Percentiles rank a stretch among this genome's conserved stretches.
Evolutionary conservation across 2,888 invertebrate species (phyloP).

Genomic region (Ectemnius continuus): DNA sequence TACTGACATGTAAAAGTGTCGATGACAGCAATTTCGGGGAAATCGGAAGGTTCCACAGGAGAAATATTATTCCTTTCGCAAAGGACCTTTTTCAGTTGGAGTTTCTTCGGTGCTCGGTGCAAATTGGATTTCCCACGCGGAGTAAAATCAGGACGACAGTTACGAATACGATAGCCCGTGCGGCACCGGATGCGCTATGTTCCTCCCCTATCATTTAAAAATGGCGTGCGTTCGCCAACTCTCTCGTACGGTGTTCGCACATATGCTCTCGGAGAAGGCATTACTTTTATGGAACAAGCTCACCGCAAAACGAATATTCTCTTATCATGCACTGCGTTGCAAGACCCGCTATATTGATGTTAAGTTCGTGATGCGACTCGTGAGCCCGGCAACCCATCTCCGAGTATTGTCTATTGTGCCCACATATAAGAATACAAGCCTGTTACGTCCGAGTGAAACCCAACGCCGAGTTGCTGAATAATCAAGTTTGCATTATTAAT

Average conservation of each 20-base stretch:
- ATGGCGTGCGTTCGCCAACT: not conserved
- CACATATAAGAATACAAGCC: too few species aligned
- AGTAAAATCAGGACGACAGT: constrained; percentile 1
- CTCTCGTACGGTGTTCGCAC: not conserved
- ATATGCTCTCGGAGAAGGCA: not conserved
- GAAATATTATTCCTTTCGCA: too few species aligned
- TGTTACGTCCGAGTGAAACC: too few species aligned
- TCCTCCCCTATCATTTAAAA: not conserved
- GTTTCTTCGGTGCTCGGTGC: too few species aligned
- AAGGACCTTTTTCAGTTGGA: too few species aligned
- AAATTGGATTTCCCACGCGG: too few species aligned
- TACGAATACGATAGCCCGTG: not conserved
- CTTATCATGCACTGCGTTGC: constrained; percentile 13
- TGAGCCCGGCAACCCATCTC: not conserved
- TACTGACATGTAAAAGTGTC: too few species aligned
- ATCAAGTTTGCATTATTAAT: too few species aligned
- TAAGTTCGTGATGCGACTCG: constrained; percentile 13
- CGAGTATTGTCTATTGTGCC: constrained; percentile 8
- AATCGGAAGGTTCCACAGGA: too few species aligned
- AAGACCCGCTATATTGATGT: constrained; percentile 11
- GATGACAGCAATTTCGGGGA: too few species aligned
- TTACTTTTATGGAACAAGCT: constrained; percentile 5
- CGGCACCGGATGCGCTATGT: not conserved
- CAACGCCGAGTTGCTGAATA: too few species aligned
- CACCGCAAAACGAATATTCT: constrained; percentile 8